A percentile compares a stretch with the other conserved stretches of the same genome.
phyloP scores from a whole-genome alignment of 2,888 invertebrate species.

The Amblyjoppa proteus region DNA sequence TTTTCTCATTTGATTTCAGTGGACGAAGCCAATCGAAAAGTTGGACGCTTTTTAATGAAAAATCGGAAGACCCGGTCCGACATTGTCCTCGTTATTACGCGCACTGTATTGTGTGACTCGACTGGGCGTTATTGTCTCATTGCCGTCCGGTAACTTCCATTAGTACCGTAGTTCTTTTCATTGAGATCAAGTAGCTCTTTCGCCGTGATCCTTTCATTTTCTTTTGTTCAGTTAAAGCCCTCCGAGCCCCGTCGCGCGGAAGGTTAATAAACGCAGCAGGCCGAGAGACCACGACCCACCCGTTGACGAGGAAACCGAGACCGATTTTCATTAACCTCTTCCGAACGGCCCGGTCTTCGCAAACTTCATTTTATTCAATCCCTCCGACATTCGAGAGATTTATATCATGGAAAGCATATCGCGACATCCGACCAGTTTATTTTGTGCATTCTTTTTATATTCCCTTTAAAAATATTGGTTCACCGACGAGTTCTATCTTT shows the following conservation, averaged over 20 bases:
- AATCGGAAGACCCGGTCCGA: conserved; percentile 25
- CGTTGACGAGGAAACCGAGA: conserved; percentile 20
- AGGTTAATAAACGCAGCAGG: not conserved
- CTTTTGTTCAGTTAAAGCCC: conserved; percentile 23
- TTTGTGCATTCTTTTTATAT: not conserved
- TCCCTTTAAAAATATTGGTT: not conserved
- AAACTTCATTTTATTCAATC: conserved; percentile 13
- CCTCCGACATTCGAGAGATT: not conserved
- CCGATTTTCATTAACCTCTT: not conserved
- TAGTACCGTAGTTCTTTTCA: conserved; percentile 12
- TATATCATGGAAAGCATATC: not conserved
- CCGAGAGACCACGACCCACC: no score
- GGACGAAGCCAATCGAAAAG: not conserved
- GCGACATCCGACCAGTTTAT: not conserved
- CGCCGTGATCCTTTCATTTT: conserved; percentile 14
- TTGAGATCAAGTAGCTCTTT: conserved; percentile 1
- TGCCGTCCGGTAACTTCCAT: conserved; percentile 24
- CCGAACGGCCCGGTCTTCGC: not conserved
- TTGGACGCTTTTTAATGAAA: conserved; percentile 46
- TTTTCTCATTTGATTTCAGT: not conserved
- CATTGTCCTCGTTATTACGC: not conserved
- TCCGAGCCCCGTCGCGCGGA: not conserved
- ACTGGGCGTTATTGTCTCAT: conserved; percentile 43
- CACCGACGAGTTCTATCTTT: not conserved
- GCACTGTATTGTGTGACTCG: not conserved